phyloP scores from a whole-genome alignment of 2,888 invertebrate genomes.

The Luffia ferchaultella region DNA sequence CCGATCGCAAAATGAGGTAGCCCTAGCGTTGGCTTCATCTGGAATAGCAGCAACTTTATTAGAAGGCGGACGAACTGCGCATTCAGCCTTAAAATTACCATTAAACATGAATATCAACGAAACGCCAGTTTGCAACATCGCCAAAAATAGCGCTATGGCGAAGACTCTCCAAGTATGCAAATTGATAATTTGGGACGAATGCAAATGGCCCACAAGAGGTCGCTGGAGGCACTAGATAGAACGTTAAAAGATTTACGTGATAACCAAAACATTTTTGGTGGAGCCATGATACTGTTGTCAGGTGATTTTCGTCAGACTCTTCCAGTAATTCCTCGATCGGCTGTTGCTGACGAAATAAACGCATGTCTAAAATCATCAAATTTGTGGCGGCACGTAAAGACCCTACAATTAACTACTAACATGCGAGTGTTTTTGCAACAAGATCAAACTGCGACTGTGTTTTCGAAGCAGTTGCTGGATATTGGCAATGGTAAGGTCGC shows the following conservation, averaged over 20 bases:
- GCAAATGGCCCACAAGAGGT: conserved; percentile 1
- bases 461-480: conserved; percentile 13
- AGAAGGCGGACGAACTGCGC: conserved; percentile 12
- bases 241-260: conserved; percentile 5
- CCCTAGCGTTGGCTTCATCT: conserved; percentile 10
- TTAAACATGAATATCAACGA: conserved; percentile 9
- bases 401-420: conserved; percentile 10
- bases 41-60: conserved; percentile 12
- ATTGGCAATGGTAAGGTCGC: conserved; percentile 14
- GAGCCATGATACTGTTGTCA: conserved; percentile 14
- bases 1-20: conserved; percentile 15
- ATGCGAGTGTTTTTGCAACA: conserved; percentile 12
- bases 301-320: conserved; percentile 10
- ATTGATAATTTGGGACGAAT: conserved; percentile 5
- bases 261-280: conserved; percentile 2
- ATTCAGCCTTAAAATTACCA: conserved; percentile 13
- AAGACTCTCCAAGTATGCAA: conserved; percentile 3
- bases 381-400: conserved; percentile 11
- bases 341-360: conserved; percentile 12
- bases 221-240: conserved; percentile 5
- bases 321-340: conserved; percentile 1
- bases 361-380: conserved; percentile 18
- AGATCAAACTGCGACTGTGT: conserved; percentile 8
- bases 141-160: conserved; percentile 8
- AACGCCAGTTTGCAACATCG: conserved; percentile 11